These are phyloP conservation scores for Prinia subflava DNA, from an alignment of 2,113 vertebrate genomes.

Conservation along the genomic window DNA sequence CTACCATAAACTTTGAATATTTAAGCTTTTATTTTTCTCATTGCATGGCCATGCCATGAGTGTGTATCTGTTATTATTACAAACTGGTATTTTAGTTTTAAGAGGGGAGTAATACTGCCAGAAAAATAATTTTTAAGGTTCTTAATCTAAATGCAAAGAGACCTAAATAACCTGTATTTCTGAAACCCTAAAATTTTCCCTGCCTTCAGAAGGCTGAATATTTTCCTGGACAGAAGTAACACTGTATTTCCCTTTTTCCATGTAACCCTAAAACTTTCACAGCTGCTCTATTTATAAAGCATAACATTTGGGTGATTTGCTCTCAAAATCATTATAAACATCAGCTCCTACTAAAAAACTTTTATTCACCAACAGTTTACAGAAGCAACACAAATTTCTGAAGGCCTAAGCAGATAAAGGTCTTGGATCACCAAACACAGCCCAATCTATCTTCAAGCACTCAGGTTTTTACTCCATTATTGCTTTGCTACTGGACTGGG, in stretches of 20 bases:
- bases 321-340: neutral
- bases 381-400: neutral
- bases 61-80: neutral
- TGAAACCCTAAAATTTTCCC: neutral
- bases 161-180: neutral
- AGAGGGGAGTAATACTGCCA: neutral
- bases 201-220: neutral
- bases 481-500: neutral
- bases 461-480: rapidly evolving
- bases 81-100: neutral
- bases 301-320: neutral
- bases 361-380: neutral
- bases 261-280: neutral
- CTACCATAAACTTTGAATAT: neutral
- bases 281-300: neutral
- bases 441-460: neutral
- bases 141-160: neutral
- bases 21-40: neutral
- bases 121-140: neutral
- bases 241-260: neutral
- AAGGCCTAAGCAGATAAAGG: neutral
- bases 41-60: neutral
- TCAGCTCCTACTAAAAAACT: neutral
- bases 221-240: neutral
- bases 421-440: neutral